Conservation (phyloP, 2,888 invertebrate species). For the Drosophila lacicola region DNA sequence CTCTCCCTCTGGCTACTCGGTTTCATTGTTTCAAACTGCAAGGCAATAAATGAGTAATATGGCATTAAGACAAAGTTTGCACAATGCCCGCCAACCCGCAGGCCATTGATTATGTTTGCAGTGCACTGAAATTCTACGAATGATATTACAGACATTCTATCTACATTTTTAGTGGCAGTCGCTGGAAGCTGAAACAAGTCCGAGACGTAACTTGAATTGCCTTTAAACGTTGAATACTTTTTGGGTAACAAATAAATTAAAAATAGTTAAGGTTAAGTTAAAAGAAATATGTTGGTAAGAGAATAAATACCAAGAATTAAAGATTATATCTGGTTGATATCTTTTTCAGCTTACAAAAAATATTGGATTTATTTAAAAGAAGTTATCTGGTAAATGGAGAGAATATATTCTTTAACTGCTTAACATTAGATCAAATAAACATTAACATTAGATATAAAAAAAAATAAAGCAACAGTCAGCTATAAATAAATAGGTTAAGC, state of each 20-base stretch:
- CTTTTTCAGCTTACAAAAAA: no score
- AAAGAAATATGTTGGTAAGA: background rate
- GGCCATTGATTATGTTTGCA: constrained; percentile 40
- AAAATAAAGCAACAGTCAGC: no score
- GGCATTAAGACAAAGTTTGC: constrained; percentile 64
- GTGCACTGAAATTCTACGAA: constrained; percentile 37
- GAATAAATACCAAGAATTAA: no score
- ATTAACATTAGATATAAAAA: no score
- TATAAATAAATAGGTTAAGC: no score
- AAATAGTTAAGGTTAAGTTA: background rate
- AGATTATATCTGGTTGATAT: no score
- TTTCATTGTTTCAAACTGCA: constrained; percentile 61
- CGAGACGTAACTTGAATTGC: background rate
- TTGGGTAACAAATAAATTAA: background rate
- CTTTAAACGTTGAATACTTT: background rate
- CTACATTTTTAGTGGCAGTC: background rate
- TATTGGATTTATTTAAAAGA: no score
- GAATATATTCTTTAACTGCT: no score
- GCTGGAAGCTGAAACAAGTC: background rate
- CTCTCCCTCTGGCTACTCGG: background rate
- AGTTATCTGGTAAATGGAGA: no score
- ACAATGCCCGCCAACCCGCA: constrained; percentile 21
- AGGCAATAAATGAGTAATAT: constrained; percentile 70
- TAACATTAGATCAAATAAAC: no score
- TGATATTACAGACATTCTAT: constrained; percentile 3